Evolutionary conservation across 2,113 vertebrate genomes (phyloP).

Genomic region (Eubucco bourcierii): DNA sequence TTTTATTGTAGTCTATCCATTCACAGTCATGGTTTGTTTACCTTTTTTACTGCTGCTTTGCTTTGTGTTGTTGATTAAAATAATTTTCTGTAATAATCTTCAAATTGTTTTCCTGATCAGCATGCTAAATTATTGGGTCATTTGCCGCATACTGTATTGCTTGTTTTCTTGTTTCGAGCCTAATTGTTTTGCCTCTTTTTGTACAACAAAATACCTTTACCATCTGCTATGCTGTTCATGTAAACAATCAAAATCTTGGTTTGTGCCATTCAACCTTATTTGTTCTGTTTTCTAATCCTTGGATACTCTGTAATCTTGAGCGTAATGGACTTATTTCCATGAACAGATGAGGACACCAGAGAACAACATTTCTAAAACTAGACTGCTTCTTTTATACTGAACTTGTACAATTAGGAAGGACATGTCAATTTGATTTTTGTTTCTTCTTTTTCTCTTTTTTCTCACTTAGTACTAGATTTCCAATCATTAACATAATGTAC

Average conservation of each 20-base stretch:
- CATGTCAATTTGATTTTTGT: background rate
- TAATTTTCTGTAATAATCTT: slow-evolving; percentile 46
- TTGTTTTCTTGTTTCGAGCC: slow-evolving; percentile 41
- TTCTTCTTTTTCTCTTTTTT: background rate
- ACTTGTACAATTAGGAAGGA: background rate
- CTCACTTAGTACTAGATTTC: background rate
- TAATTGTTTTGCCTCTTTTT: slow-evolving; percentile 49
- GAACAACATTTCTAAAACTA: background rate
- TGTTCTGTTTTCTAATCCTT: background rate
- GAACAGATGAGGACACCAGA: background rate
- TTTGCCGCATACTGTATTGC: slow-evolving; percentile 38
- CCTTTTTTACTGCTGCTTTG: slow-evolving; percentile 18
- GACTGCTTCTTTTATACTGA: background rate
- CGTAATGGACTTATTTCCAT: background rate
- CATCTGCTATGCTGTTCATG: slow-evolving; percentile 11
- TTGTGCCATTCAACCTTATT: background rate
- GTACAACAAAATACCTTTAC: background rate
- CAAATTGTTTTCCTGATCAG: slow-evolving; percentile 50
- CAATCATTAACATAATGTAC: background rate
- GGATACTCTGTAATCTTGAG: background rate
- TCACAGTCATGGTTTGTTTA: slow-evolving; percentile 27
- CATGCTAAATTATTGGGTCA: slow-evolving; percentile 45
- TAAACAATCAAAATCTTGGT: slow-evolving; percentile 21
- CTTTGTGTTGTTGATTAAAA: slow-evolving; percentile 23
- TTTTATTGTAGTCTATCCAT: slow-evolving; percentile 29